phyloP scores from a whole-genome alignment of 2,888 invertebrate species.

The Pristionchus maxplancki region DNA sequence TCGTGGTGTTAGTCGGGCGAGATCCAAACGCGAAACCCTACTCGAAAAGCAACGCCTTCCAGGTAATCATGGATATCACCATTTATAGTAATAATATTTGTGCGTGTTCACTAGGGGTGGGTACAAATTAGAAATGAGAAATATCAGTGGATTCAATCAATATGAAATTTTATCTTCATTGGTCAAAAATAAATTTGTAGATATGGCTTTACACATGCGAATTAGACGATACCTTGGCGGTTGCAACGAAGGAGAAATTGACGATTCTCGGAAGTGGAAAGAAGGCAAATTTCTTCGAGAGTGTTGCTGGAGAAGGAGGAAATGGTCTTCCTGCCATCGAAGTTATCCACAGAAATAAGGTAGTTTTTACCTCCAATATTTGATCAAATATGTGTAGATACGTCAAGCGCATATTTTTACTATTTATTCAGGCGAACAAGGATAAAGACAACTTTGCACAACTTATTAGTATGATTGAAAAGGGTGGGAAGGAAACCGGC shows the following conservation, averaged over 20 bases:
- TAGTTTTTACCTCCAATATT: constrained; percentile 79
- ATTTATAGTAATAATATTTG: too few species aligned
- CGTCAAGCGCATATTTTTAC: too few species aligned
- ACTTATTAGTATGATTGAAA: constrained; percentile 88
- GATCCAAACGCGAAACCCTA: constrained; percentile 96
- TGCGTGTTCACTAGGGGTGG: too few species aligned
- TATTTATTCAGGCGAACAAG: constrained; percentile 84
- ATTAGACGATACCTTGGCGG: constrained; percentile 93
- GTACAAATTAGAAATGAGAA: too few species aligned
- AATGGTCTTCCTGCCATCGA: constrained; percentile 88
- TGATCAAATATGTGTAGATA: neutral
- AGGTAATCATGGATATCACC: constrained; percentile 82
- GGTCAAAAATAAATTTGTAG: constrained; percentile 81
- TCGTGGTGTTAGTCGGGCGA: constrained; percentile 92
- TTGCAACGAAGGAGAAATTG: constrained; percentile 84
- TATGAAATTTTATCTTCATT: too few species aligned
- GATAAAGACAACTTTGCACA: constrained; percentile 88
- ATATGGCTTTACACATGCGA: constrained; percentile 98
- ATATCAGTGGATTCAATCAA: too few species aligned
- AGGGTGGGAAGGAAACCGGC: constrained; percentile 89
- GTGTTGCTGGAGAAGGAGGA: constrained; percentile 85
- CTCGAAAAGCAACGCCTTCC: constrained; percentile 95
- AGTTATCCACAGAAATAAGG: constrained; percentile 91
- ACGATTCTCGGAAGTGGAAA: constrained; percentile 93
- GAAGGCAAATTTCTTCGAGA: constrained; percentile 95